These are phyloP conservation scores for Phodopus roborovskii DNA, from an alignment of 2,113 vertebrate species.

Conservation along the genomic window DNA sequence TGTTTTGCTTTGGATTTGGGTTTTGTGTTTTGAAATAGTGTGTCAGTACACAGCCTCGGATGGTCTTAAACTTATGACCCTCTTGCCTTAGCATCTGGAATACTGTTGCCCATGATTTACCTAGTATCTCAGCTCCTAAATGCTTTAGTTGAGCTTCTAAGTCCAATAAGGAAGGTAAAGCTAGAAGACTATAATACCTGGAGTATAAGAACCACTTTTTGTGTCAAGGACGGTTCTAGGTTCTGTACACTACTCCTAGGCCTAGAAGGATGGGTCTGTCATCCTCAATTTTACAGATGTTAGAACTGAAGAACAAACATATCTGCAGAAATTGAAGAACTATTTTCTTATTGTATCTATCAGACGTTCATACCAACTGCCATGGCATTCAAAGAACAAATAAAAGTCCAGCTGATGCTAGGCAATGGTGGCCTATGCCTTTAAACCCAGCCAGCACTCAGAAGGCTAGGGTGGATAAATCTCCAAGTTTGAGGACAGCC, in stretches of 20 bases:
- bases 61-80: background rate
- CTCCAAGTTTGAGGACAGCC: background rate
- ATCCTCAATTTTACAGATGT: background rate
- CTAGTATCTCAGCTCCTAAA: background rate
- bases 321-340: constrained; percentile 12
- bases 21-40: background rate
- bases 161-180: constrained; percentile 23
- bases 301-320: constrained; percentile 34
- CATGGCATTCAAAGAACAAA: constrained; percentile 20
- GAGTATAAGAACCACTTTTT: constrained; percentile 12
- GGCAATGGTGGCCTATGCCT: background rate
- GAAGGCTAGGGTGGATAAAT: background rate
- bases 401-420: background rate
- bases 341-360: constrained; percentile 13
- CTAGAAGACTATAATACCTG: background rate
- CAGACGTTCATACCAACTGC: constrained; percentile 1
- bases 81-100: background rate
- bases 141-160: constrained; percentile 25
- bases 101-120: background rate
- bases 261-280: background rate
- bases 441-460: background rate
- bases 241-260: background rate
- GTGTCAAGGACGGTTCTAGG: background rate
- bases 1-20: background rate
- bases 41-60: background rate